These are phyloP conservation scores for Buceros bicornis DNA, from an alignment of 2,797 vertebrate species.

Conservation along the genomic window DNA sequence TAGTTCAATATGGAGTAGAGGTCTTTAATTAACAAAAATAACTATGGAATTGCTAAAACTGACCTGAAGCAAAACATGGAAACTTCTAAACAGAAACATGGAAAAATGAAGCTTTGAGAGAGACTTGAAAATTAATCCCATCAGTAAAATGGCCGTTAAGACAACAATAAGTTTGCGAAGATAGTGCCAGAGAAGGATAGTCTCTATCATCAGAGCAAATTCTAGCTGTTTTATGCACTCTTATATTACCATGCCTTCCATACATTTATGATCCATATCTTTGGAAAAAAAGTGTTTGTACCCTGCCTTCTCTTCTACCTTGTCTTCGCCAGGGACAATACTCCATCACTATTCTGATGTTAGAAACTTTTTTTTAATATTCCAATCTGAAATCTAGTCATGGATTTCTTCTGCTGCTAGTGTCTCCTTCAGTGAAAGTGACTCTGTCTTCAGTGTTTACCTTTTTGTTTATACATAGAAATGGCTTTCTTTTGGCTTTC, in stretches of 20 bases:
- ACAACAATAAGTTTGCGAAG: neutral
- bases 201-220: neutral
- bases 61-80: neutral
- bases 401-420: neutral
- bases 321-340: neutral
- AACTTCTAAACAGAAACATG: neutral
- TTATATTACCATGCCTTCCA: neutral
- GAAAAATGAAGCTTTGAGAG: neutral
- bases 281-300: neutral
- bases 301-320: neutral
- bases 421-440: neutral
- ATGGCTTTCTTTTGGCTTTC: neutral
- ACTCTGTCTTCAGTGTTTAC: neutral
- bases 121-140: neutral
- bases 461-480: neutral
- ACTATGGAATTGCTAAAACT: neutral
- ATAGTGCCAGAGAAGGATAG: neutral
- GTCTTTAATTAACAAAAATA: neutral
- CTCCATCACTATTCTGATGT: neutral
- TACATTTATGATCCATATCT: neutral
- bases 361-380: neutral
- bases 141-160: neutral
- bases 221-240: neutral
- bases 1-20: neutral
- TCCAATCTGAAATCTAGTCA: neutral